Evolutionary conservation across 2,113 vertebrate genomes (phyloP).

Genomic region (Etheostoma cragini): DNA sequence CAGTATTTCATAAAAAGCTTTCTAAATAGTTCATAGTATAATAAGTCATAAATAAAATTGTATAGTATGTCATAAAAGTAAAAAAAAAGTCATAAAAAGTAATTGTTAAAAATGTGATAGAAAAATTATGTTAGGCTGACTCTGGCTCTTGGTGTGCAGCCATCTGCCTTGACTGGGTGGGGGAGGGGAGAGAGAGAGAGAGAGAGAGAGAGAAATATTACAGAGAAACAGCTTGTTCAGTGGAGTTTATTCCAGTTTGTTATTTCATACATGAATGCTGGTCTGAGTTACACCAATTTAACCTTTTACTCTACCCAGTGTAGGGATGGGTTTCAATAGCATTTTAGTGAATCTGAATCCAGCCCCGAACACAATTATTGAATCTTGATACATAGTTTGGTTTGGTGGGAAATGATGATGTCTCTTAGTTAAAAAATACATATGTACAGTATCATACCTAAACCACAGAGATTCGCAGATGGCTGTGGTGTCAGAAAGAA

Average conservation of each 20-base stretch:
- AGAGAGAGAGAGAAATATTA: background rate
- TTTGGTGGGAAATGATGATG: background rate
- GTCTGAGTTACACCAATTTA: conserved; percentile 56
- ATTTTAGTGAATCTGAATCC: conserved; percentile 3
- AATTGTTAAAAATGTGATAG: too few relatives aligned
- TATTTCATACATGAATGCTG: conserved; percentile 47
- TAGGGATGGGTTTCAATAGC: background rate
- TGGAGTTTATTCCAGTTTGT: conserved; percentile 60
- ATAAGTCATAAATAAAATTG: too few relatives aligned
- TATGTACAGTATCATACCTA: too few relatives aligned
- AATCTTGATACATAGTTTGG: conserved; percentile 10
- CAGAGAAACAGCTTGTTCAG: conserved; percentile 18
- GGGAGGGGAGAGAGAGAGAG: background rate
- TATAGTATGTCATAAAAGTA: too few relatives aligned
- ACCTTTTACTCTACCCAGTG: conserved; percentile 9
- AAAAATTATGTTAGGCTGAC: too few relatives aligned
- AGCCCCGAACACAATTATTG: background rate
- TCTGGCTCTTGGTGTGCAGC: too few relatives aligned
- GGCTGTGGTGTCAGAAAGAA: background rate
- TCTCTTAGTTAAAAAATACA: background rate
- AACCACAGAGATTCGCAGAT: too few relatives aligned
- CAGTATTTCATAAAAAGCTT: too few relatives aligned
- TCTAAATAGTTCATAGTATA: too few relatives aligned
- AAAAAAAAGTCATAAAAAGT: too few relatives aligned
- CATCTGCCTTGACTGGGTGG: too few relatives aligned